Conservation (phyloP, 2,113 vertebrate genomes). For the Dolichallabes microphthalmus region DNA sequence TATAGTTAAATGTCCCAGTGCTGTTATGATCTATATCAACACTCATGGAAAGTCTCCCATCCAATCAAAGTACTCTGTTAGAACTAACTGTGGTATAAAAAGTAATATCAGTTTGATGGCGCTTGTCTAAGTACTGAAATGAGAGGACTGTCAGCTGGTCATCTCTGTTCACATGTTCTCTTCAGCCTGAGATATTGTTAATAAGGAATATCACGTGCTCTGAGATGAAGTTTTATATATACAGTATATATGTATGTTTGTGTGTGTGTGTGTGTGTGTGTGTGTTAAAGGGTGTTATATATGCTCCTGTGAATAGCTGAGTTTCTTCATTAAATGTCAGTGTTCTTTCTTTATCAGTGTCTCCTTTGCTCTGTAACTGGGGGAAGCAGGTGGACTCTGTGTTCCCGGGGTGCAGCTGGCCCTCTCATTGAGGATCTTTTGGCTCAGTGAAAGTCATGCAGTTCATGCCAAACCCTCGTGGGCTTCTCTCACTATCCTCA, state of each 20-base stretch:
- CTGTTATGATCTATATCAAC: no score
- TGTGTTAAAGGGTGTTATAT: not conserved
- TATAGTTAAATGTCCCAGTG: no score
- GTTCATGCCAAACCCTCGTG: slow-evolving; percentile 19
- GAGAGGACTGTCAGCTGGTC: not conserved
- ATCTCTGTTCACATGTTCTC: not conserved
- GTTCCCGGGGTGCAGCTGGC: slow-evolving; percentile 40
- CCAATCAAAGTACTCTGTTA: no score
- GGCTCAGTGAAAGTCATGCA: slow-evolving; percentile 18
- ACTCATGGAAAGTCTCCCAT: no score
- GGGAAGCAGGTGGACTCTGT: slow-evolving; percentile 41
- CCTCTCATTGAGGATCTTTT: slow-evolving; percentile 30
- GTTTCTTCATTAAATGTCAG: not conserved
- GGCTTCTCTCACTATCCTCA: slow-evolving; percentile 3
- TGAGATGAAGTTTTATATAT: not conserved
- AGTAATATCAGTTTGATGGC: no score
- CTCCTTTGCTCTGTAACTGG: slow-evolving; percentile 4
- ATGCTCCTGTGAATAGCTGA: not conserved
- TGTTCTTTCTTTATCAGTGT: slow-evolving; percentile 8
- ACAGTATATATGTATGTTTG: no score
- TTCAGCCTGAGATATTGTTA: not conserved
- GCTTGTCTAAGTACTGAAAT: not conserved
- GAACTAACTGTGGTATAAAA: no score
- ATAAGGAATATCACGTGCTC: not conserved
- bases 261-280: not conserved